Base-by-base conservation (phyloP, 1,140 invertebrate species). In the Gonioctena quinquepunctata region DNA sequence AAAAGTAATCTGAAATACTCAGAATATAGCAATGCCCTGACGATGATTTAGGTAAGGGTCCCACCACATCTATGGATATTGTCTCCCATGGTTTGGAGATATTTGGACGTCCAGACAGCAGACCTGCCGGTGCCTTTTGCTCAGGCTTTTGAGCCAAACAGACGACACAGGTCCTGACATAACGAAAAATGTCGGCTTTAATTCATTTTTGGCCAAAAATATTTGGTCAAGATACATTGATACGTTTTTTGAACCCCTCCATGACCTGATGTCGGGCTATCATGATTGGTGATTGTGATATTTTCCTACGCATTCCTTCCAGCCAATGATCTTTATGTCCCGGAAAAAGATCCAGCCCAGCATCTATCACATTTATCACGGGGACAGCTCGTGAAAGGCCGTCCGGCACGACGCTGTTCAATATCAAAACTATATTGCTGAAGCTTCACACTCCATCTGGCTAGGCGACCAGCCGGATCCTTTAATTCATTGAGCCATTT, bases 331-430 rank as follows among this genome's bases (percentile, higher is more conserved):
- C 62, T 16, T 16, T 25, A 16, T 7, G 26, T n/a, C 11, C 21
- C 8, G 7, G 11, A 33, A 13, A 27, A 0, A 79, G 77, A 28
- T 76, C 49, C 2, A 80, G 42, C 65, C 80, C 81, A 7, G 69
- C 73, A 13, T 77, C 68, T 49, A 42, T 42, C 11, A 18, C 26
- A 66, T 25, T 5, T 27, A 13, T 7, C n/a, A 11, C 11, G 66
- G 16, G 65, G 21, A 75, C 60, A 23, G 67, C 6, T 27, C 66
- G 19, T 16, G 71, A 68, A 11, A 76, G 64, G 2, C 28, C 11
- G 62, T 76, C 74, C 22, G 68, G 57, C 84, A 22, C 76, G 79
- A 48, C 83, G 73, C 71, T 87, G 82, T 3, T 70, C 60, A 11
- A 77, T 63, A n/a, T 60, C 60, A 19, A 70, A 74, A 62, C 76